Evolutionary conservation across 2,888 invertebrate species (phyloP).

Genomic region (Cerceris rybyensis): DNA sequence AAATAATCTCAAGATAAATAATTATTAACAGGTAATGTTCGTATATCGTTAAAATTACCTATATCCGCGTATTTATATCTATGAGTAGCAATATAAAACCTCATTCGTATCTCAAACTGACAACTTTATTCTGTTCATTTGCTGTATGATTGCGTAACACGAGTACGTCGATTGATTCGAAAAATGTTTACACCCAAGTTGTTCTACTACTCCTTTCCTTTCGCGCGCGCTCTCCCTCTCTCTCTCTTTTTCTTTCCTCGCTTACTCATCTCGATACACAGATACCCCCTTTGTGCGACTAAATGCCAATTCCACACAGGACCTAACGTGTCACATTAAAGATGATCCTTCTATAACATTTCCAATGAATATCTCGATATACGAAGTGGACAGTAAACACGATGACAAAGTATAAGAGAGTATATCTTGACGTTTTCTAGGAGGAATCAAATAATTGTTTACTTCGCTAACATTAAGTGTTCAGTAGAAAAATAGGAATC

Average conservation of each 20-base stretch:
- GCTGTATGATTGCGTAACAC: constrained; percentile 58
- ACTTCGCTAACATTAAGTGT: constrained; percentile 41
- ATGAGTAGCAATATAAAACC: constrained; percentile 54
- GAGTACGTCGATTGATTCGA: constrained; percentile 55
- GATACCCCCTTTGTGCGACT: constrained; percentile 42
- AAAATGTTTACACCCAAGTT: constrained; percentile 54
- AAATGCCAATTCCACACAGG: constrained; percentile 35
- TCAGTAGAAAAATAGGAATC: constrained; percentile 58
- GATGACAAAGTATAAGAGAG: constrained; percentile 43
- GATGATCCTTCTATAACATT: constrained; percentile 6
- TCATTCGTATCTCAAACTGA: constrained; percentile 66
- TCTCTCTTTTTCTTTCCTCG: constrained; percentile 20
- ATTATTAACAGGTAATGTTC: too few species aligned
- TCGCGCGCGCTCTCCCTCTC: constrained; percentile 14
- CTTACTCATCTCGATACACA: constrained; percentile 39
- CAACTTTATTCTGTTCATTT: constrained; percentile 69
- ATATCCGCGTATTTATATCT: constrained; percentile 28
- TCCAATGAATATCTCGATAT: constrained; percentile 35
- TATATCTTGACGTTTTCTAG: constrained; percentile 37
- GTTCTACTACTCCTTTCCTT: constrained; percentile 21
- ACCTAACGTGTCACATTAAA: constrained; percentile 26
- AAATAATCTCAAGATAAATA: too few species aligned
- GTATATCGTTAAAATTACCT: constrained; percentile 32
- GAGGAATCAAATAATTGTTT: constrained; percentile 46
- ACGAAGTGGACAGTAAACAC: constrained; percentile 23